Evolutionary conservation across 2,113 vertebrate genomes (phyloP).

Genomic region (Sturnira hondurensis): DNA sequence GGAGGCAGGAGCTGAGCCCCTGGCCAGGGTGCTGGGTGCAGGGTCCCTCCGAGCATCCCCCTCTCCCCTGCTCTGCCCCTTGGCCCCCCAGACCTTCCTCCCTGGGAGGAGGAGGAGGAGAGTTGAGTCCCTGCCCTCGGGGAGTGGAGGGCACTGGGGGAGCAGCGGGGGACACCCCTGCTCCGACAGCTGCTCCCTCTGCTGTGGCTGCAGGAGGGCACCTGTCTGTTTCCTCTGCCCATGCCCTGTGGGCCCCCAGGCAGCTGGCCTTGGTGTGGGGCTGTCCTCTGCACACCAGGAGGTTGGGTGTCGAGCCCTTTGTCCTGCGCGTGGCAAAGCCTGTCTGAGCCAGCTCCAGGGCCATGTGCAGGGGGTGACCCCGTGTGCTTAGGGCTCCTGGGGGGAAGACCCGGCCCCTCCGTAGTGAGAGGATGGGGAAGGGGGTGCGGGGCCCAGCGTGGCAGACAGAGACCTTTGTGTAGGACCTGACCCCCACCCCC

Average conservation of each 20-base stretch:
- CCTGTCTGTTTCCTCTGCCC: not conserved
- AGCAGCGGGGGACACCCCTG: not conserved
- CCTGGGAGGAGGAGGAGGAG: not conserved
- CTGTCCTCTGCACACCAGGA: not conserved
- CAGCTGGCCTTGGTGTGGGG: not conserved
- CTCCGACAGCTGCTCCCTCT: not conserved
- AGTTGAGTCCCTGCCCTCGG: not conserved
- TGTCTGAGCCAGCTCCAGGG: not conserved
- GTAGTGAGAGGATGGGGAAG: not conserved
- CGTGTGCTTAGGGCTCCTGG: not conserved
- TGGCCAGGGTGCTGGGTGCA: not conserved
- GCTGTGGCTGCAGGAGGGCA: not conserved
- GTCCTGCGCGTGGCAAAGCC: too few relatives aligned
- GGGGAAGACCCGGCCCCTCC: not conserved
- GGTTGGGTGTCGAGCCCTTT: not conserved
- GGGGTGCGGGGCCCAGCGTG: not conserved
- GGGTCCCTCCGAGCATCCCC: too few relatives aligned
- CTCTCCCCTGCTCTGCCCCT: not conserved
- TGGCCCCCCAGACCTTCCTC: not conserved
- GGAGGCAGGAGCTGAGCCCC: not conserved
- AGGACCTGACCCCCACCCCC: not conserved
- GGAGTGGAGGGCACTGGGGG: not conserved
- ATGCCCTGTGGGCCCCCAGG: not conserved
- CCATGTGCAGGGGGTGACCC: not conserved
- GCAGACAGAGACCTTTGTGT: conserved; percentile 46